Evolutionary conservation across 2,113 vertebrate genomes (phyloP).

Genomic region (Megaleporinus macrocephalus): DNA sequence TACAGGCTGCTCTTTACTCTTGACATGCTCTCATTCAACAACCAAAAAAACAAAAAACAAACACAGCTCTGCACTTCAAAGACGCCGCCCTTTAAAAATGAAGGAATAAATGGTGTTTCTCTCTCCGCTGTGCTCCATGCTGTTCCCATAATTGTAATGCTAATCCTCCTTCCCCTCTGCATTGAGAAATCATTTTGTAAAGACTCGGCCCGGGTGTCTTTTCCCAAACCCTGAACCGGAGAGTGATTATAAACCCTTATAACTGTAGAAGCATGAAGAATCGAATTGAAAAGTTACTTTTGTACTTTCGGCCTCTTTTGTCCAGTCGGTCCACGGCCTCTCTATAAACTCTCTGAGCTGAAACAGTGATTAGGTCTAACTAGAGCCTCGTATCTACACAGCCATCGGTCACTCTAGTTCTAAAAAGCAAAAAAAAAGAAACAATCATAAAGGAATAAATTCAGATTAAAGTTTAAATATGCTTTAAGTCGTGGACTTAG

Average conservation of each 20-base stretch:
- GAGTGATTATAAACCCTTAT: slow-evolving; percentile 72
- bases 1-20: not conserved
- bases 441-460: no score
- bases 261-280: slow-evolving; percentile 65
- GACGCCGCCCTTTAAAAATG: slow-evolving; percentile 41
- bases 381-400: not conserved
- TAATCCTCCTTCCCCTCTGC: slow-evolving; percentile 75
- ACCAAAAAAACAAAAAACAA: slow-evolving; percentile 27
- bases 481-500: no score
- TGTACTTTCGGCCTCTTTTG: slow-evolving; percentile 42
- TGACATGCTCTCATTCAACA: slow-evolving; percentile 26
- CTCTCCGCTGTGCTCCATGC: slow-evolving; percentile 71
- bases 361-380: not conserved
- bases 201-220: slow-evolving; percentile 70
- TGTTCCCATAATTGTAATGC: slow-evolving; percentile 83
- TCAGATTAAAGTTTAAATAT: no score
- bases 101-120: slow-evolving; percentile 50
- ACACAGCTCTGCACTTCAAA: slow-evolving; percentile 41
- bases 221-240: slow-evolving; percentile 76
- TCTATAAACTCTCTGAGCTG: slow-evolving; percentile 15
- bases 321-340: slow-evolving; percentile 29
- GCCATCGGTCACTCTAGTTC: not conserved
- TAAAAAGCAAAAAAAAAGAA: no score
- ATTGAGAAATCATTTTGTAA: slow-evolving; percentile 83
- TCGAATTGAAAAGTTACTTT: slow-evolving; percentile 59